These are phyloP conservation scores for Ariolimax columbianus DNA, from an alignment of 2,888 invertebrate genomes.

Conservation along the genomic window DNA sequence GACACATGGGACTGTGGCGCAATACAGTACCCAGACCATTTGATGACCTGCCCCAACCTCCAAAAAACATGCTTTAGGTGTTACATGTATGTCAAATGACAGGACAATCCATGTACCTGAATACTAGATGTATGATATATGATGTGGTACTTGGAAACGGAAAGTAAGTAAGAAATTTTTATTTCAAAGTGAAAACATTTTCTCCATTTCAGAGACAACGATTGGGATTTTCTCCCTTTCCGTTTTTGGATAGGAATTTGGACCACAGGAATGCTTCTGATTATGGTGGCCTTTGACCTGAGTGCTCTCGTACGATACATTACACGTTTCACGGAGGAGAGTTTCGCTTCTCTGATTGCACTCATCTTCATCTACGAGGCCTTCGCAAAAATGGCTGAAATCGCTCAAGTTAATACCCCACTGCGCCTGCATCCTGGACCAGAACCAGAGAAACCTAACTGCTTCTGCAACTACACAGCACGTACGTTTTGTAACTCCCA, in stretches of 20 bases:
- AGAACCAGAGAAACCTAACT: conserved; percentile 18
- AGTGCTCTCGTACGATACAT: conserved; percentile 97
- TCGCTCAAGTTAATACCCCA: conserved; percentile 52
- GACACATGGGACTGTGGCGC: too few species aligned
- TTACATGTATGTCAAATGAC: too few species aligned
- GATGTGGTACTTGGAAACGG: too few species aligned
- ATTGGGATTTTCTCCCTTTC: conserved; percentile 95
- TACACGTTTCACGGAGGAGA: conserved; percentile 98
- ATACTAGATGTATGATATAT: too few species aligned
- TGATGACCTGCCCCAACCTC: too few species aligned
- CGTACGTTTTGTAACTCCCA: conserved; percentile 3
- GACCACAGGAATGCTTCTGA: conserved; percentile 90
- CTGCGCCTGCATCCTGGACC: conserved; percentile 42
- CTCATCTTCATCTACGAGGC: conserved; percentile 99
- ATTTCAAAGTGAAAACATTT: too few species aligned
- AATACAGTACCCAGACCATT: too few species aligned
- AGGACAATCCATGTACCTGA: too few species aligned
- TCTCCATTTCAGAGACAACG: conserved; percentile 73
- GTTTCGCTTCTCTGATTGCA: conserved; percentile 97
- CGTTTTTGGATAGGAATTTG: conserved; percentile 97
- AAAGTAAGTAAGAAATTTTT: too few species aligned
- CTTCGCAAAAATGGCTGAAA: conserved; percentile 92
- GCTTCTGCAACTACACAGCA: conserved; percentile 21
- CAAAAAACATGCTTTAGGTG: too few species aligned
- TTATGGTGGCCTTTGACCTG: conserved; percentile 94